Conservation (phyloP, 2,113 vertebrate genomes). For the Gila orcuttii region DNA sequence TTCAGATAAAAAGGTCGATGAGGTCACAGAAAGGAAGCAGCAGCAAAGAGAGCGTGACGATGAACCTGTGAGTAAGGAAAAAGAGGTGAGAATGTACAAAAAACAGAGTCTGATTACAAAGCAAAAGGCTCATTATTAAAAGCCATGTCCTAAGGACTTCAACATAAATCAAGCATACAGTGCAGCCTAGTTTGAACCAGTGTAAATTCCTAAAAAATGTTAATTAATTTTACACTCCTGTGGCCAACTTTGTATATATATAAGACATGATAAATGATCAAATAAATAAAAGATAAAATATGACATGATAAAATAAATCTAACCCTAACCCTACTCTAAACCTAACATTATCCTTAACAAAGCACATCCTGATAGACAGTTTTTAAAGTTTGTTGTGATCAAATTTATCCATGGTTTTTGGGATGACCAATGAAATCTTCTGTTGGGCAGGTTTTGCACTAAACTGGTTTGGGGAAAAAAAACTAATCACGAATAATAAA, state of each 20-base stretch:
- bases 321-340: not conserved
- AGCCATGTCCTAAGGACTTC: too few species aligned
- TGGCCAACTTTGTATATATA: not conserved
- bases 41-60: not conserved
- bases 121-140: not conserved
- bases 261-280: not conserved
- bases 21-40: conserved; percentile 5
- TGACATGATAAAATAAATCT: not conserved
- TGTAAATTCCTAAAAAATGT: too few species aligned
- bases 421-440: not conserved
- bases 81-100: not conserved
- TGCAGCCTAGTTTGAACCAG: too few species aligned
- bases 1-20: conserved; percentile 22
- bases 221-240: too few species aligned
- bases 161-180: too few species aligned
- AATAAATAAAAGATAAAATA: too few species aligned
- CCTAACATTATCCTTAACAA: not conserved
- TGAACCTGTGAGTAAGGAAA: not conserved
- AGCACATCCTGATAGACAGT: not conserved
- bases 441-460: not conserved
- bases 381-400: not conserved
- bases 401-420: not conserved
- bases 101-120: not conserved
- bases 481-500: too few species aligned
- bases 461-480: too few species aligned